Percentiles rank a stretch among this genome's conserved stretches.
phyloP scores from a whole-genome alignment of 2,888 invertebrate genomes.

The Troides aeacus region DNA sequence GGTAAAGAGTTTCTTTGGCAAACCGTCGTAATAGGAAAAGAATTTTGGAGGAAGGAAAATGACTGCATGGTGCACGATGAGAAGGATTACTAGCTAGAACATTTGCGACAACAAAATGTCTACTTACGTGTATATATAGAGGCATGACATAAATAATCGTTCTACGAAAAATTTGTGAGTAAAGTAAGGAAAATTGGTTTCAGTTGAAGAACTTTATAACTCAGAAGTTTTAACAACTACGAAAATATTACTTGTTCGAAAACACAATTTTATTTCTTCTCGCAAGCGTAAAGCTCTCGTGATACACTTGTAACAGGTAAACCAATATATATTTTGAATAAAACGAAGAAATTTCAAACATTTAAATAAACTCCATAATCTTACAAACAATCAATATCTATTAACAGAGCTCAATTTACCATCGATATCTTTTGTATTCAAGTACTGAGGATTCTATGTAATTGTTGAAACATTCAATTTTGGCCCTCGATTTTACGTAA shows the following conservation, averaged over 20 bases:
- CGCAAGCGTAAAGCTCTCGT: neutral
- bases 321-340: neutral
- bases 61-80: too few species aligned
- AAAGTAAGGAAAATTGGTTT: slow-evolving; percentile 20
- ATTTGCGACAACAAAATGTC: too few species aligned
- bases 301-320: neutral
- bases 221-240: slow-evolving; percentile 13
- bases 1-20: too few species aligned
- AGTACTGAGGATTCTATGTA: neutral
- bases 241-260: slow-evolving; percentile 9
- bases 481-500: neutral
- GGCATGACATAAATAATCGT: neutral
- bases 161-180: neutral
- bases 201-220: slow-evolving; percentile 9
- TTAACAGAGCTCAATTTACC: neutral
- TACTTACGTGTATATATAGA: neutral
- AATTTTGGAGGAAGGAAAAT: too few species aligned
- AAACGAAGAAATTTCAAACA: neutral
- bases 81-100: too few species aligned
- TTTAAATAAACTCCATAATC: neutral
- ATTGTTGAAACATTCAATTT: neutral
- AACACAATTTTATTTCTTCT: slow-evolving; percentile 4
- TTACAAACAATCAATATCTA: neutral
- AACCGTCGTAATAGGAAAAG: too few species aligned
- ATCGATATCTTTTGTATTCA: neutral